phyloP scores from a whole-genome alignment of 2,888 invertebrate genomes.

The Lasioglossum calceatum region DNA sequence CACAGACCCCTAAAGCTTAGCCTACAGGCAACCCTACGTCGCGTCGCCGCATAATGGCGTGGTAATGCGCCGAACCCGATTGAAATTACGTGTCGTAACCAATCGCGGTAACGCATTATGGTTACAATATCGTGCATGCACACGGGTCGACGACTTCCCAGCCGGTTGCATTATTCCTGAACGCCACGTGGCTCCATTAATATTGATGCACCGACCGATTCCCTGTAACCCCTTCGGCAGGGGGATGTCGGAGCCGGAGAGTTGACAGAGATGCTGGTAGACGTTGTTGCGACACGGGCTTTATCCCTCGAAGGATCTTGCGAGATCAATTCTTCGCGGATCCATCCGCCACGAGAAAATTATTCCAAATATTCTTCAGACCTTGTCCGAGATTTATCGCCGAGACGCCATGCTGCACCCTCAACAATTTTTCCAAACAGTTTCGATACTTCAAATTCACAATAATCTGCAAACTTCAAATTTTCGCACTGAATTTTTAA shows the following conservation, averaged over 20 bases:
- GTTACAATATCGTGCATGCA: constrained; percentile 52
- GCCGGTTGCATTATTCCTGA: constrained; percentile 74
- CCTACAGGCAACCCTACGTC: constrained; percentile 1
- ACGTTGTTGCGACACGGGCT: constrained; percentile 41
- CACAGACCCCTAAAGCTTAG: background rate
- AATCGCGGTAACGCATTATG: constrained; percentile 64
- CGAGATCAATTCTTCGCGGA: constrained; percentile 30
- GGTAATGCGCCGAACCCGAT: constrained; percentile 70
- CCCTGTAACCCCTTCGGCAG: constrained; percentile 51
- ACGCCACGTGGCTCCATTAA: constrained; percentile 74
- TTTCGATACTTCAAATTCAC: background rate
- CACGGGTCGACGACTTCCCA: constrained; percentile 58
- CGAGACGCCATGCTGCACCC: background rate
- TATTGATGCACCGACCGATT: constrained; percentile 73
- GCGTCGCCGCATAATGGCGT: constrained; percentile 45
- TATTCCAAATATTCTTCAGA: constrained; percentile 2
- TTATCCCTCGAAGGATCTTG: constrained; percentile 33
- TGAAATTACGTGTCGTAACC: constrained; percentile 70
- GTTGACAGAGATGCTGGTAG: constrained; percentile 45
- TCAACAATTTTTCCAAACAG: background rate
- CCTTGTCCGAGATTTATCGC: background rate
- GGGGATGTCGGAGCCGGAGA: constrained; percentile 38
- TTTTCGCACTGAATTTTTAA: too few species aligned
- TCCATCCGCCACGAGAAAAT: background rate
- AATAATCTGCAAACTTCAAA: too few species aligned